Percentiles rank a stretch among this genome's conserved stretches.
Conservation (phyloP, 2,113 vertebrate genomes). For the Ibidorhyncha struthersii region DNA sequence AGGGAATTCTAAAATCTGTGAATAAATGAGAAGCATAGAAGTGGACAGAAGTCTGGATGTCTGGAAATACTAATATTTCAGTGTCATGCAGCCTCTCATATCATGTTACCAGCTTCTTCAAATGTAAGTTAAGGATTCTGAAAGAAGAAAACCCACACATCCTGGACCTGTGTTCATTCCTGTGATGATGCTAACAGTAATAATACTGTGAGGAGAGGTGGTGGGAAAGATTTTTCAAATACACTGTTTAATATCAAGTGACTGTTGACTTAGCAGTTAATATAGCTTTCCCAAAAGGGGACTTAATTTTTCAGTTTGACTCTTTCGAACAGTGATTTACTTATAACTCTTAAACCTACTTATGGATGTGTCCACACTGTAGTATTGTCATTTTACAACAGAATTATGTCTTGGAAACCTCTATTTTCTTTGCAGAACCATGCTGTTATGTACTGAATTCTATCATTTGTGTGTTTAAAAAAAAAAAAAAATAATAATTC, state of each 20-base stretch:
- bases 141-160: not conserved
- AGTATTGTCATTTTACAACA: not conserved
- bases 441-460: not conserved
- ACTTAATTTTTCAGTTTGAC: not conserved
- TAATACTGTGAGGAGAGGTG: not conserved
- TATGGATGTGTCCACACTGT: not conserved
- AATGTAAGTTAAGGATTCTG: not conserved
- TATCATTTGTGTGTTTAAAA: not conserved
- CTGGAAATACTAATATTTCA: not conserved
- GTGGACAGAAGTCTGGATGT: not conserved
- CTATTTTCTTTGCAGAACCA: not conserved
- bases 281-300: not conserved
- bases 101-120: not conserved
- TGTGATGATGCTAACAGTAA: not conserved
- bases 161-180: not conserved
- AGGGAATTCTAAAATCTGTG: not conserved
- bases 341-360: not conserved
- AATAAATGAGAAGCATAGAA: not conserved
- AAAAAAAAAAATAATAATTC: not conserved
- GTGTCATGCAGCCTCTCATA: not conserved
- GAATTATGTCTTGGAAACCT: not conserved
- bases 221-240: not conserved
- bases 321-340: not conserved
- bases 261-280: not conserved
- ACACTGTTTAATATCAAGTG: not conserved